phyloP scores from a whole-genome alignment of 2,888 invertebrate genomes.

The Cephus spinipes region DNA sequence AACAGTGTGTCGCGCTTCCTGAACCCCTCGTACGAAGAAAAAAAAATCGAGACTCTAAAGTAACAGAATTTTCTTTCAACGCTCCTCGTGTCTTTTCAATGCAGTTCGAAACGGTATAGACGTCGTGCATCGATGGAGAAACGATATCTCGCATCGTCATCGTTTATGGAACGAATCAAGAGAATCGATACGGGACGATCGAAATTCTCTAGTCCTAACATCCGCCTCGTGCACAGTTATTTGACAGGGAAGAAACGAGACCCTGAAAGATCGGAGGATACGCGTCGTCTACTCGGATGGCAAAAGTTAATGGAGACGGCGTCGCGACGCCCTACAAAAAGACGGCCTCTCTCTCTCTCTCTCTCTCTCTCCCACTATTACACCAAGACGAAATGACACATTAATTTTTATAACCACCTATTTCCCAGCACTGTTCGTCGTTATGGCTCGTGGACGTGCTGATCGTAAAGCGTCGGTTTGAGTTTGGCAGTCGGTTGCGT shows the following conservation, averaged over 20 bases:
- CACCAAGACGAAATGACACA: conserved; percentile 15
- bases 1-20: neutral
- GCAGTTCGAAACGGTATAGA: neutral
- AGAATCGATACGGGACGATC: neutral
- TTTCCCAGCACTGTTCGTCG: conserved; percentile 12
- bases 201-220: neutral
- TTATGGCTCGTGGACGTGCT: conserved; percentile 23
- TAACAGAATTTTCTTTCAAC: neutral
- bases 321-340: neutral
- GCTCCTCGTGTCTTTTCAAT: neutral
- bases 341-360: no score
- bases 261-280: neutral
- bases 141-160: neutral
- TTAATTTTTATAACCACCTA: conserved; percentile 23
- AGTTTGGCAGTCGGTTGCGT: conserved; percentile 23
- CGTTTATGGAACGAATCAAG: neutral
- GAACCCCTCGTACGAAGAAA: neutral
- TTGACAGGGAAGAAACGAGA: neutral
- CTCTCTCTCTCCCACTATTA: neutral
- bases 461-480: conserved; percentile 38
- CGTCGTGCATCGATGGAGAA: neutral
- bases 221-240: neutral
- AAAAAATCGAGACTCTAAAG: neutral
- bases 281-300: neutral
- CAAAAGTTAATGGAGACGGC: neutral